Conservation (phyloP, 2,888 invertebrate species). For the Callinectes sapidus region DNA sequence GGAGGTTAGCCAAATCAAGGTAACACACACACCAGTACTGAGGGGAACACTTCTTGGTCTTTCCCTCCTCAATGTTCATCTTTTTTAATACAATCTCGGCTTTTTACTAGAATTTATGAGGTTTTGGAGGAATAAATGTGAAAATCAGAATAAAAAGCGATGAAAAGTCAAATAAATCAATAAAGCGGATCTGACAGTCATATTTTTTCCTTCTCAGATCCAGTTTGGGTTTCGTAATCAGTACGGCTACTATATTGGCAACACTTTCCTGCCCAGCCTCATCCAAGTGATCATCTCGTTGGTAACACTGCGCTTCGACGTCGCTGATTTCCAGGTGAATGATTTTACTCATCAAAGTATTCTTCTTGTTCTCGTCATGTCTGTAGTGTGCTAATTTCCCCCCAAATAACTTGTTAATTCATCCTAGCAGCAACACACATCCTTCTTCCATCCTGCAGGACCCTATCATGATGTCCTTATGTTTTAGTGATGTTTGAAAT, state of each 20-base stretch:
- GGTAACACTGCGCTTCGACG: slow-evolving; percentile 43
- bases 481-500: too few species aligned
- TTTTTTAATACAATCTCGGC: too few species aligned
- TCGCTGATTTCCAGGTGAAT: slow-evolving; percentile 54
- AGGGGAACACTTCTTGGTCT: too few species aligned
- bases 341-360: background rate
- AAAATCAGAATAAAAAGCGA: background rate
- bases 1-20: slow-evolving; percentile 33
- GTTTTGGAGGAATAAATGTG: background rate
- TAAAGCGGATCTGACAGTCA: background rate
- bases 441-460: too few species aligned
- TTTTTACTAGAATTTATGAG: too few species aligned
- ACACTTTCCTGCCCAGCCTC: slow-evolving; percentile 54
- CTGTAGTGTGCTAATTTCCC: too few species aligned
- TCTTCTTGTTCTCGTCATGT: too few species aligned
- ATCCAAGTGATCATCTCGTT: slow-evolving; percentile 56
- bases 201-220: slow-evolving; percentile 37
- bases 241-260: slow-evolving; percentile 58
- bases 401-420: too few species aligned
- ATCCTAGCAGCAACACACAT: background rate
- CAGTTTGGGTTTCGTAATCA: slow-evolving; percentile 48
- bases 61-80: too few species aligned
- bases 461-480: too few species aligned
- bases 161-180: background rate
- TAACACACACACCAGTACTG: background rate